These are phyloP conservation scores for Cinara cedri DNA, from an alignment of 2,888 invertebrate species.

Conservation along the genomic window DNA sequence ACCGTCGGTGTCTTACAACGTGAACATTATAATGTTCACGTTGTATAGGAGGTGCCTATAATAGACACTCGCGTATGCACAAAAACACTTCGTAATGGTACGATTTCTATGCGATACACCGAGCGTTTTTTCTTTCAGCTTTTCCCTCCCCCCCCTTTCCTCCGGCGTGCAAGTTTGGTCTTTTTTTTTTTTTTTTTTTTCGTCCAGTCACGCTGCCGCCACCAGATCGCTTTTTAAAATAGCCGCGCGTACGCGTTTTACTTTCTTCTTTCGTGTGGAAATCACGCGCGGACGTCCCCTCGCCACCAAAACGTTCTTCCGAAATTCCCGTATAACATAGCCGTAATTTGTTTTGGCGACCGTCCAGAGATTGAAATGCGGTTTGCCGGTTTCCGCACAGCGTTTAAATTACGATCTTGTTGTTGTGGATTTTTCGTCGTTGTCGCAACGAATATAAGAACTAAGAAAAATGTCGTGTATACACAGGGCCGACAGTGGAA, in stretches of 20 bases:
- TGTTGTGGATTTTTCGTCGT: no score
- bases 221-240: background rate
- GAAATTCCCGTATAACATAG: background rate
- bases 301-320: background rate
- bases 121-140: background rate
- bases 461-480: no score
- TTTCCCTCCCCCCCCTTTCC: background rate
- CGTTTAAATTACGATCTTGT: no score
- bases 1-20: background rate
- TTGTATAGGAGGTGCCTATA: no score
- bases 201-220: conserved; percentile 40
- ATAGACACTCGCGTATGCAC: background rate
- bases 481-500: no score
- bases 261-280: conserved; percentile 31
- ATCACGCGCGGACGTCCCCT: no score
- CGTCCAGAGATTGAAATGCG: background rate
- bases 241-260: background rate
- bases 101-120: background rate
- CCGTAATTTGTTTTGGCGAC: background rate
- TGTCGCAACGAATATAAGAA: no score
- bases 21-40: no score
- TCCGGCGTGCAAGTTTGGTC: background rate
- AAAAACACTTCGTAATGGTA: conserved; percentile 28
- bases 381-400: no score
- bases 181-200: no score